Conservation (phyloP, 2,113 vertebrate genomes). For the rabbit (Oryctolagus cuniculus) region DNA sequence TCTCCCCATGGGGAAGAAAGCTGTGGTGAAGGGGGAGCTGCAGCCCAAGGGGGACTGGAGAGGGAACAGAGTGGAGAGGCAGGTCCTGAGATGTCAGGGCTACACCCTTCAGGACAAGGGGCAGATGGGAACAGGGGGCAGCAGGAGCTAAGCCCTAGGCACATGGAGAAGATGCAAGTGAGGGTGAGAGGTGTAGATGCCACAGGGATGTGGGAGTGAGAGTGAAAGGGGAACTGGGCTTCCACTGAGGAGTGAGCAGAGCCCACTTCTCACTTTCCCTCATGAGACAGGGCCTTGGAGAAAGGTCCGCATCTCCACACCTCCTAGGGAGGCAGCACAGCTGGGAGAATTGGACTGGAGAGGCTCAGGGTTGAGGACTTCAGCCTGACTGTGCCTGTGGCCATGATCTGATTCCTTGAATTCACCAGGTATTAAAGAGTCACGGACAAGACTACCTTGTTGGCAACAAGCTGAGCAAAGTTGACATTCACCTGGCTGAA, state of each 20-base stretch:
- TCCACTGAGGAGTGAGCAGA: not conserved
- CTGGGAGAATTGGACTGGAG: not conserved
- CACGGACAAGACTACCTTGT: slow-evolving; percentile 89
- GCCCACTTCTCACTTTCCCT: not conserved
- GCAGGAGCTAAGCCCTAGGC: no score
- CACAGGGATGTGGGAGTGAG: accelerated
- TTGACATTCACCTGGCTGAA: slow-evolving; percentile 93
- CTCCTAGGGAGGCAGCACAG: accelerated
- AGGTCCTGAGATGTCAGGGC: not conserved
- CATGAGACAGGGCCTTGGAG: not conserved
- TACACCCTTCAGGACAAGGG: accelerated
- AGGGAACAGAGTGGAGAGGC: not conserved
- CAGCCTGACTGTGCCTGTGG: no score
- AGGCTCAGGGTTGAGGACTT: not conserved
- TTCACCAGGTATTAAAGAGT: slow-evolving; percentile 86
- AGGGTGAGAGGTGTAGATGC: not conserved
- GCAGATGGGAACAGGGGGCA: accelerated
- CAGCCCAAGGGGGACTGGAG: not conserved
- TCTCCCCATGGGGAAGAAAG: no score
- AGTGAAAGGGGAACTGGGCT: not conserved
- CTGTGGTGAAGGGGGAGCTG: not conserved
- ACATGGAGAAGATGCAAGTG: not conserved
- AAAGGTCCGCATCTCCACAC: not conserved
- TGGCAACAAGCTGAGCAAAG: slow-evolving; percentile 90
- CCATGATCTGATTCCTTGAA: no score